Base-by-base conservation (phyloP, 1,140 invertebrate species). In the Brachionus koreanus region DNA sequence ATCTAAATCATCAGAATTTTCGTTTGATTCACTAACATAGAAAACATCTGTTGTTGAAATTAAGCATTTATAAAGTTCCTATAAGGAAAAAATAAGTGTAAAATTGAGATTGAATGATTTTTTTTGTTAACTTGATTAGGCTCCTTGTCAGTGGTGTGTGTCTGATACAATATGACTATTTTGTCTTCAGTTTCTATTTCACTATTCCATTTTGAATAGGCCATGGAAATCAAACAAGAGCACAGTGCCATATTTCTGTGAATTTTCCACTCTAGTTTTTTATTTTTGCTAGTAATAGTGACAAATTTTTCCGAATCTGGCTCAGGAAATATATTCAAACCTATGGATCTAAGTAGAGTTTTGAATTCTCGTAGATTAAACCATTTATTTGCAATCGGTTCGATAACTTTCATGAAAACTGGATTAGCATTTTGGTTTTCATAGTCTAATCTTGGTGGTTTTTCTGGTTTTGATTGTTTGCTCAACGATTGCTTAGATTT, bases 311-410 rank as follows among this genome's bases (percentile, higher is more conserved):
- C 92, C 0, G 93, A 93, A 87, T 96, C 95, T 83, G 92, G 91
- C 82, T 92, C 92, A 0, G 95, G 95, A 87, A 96, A 97, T n/a
- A 97, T 89, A 86, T 96, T 94, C 43, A 95, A 91, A n/a, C 94
- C 94, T 5, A 91, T 90, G 37, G 89, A 88, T 83, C 91, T 90
- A 88, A 94, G 90, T 83, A 92, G 85, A 84, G 85, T 85, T 5
- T 87, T 84, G n/a, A 88, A 85, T 65, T 87, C 85, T 75, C 83
- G 82, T 10, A 86, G 85, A n/a, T 85, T 84, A 69, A 87, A 84
- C 86, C 86, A 88, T 84, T 86, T 85, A 29, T 86, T 85, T 29
- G 82, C 83, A n/a, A 88, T 83, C 43, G 85, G 84, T 5, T 84
- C 83, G 6, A 82, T 43, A n/a, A 29, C 39, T 65, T 65, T 65